Percentiles rank a stretch among this genome's conserved stretches.
Conservation (phyloP, 2,797 vertebrate species). For the Naso thynnoides region DNA sequence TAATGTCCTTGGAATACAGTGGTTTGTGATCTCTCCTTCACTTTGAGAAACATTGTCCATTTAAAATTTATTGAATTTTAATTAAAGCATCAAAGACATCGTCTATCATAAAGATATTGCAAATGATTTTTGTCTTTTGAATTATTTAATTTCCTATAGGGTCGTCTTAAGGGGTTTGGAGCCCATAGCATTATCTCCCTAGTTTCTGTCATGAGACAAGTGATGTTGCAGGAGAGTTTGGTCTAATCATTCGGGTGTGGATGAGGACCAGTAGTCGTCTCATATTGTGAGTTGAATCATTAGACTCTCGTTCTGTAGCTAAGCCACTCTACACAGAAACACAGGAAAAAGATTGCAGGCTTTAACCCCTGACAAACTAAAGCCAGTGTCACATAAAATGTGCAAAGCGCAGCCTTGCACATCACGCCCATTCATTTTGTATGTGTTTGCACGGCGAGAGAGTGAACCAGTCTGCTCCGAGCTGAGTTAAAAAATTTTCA, state of each 20-base stretch:
- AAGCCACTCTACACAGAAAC: background rate
- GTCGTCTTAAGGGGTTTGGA: background rate
- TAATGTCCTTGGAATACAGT: too few relatives aligned
- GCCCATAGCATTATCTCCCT: background rate
- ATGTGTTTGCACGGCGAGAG: too few relatives aligned
- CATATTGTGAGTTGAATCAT: background rate
- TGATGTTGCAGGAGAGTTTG: conserved; percentile 4
- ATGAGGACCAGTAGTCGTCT: conserved; percentile 12
- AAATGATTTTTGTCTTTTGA: background rate
- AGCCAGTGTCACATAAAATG: too few relatives aligned
- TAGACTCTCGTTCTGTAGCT: background rate
- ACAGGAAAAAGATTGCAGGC: background rate
- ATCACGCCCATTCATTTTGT: too few relatives aligned
- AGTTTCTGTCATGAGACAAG: conserved; percentile 12
- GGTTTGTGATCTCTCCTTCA: too few relatives aligned
- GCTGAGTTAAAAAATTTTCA: too few relatives aligned
- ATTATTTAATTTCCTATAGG: background rate
- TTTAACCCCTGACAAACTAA: background rate
- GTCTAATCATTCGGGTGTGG: conserved; percentile 5
- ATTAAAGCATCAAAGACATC: background rate
- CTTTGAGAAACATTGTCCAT: too few relatives aligned
- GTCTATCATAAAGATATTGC: background rate
- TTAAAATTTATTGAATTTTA: background rate
- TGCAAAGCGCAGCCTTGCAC: too few relatives aligned
- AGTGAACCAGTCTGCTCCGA: too few relatives aligned